Conservation (phyloP, 2,888 invertebrate genomes). For the Acrobasis repandana region DNA sequence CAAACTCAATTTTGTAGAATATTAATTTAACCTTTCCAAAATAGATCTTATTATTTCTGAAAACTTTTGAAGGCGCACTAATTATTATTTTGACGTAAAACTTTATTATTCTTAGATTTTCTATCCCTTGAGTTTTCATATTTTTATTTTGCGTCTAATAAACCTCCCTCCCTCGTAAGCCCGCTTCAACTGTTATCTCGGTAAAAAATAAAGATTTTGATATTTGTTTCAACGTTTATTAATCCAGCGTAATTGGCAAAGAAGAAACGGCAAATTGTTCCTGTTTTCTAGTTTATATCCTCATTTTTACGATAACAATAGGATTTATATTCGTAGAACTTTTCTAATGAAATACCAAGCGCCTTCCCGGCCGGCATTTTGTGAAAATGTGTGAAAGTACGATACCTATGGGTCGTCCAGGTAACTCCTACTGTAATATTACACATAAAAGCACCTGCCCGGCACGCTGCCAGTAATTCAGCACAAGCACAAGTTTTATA, state of each 20-base stretch:
- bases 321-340: conserved; percentile 7
- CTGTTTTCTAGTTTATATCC: conserved; percentile 10
- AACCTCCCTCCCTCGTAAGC: conserved; percentile 17
- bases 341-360: conserved; percentile 29
- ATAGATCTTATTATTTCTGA: conserved; percentile 9
- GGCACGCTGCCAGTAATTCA: conserved; percentile 82
- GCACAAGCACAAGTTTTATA: conserved; percentile 82
- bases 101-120: conserved; percentile 14
- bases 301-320: conserved; percentile 1
- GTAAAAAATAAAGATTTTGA: conserved; percentile 9
- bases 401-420: conserved; percentile 67
- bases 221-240: conserved; percentile 15
- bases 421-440: conserved; percentile 76
- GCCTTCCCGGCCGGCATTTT: conserved; percentile 48
- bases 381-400: conserved; percentile 61
- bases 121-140: conserved; percentile 10
- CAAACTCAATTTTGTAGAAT: conserved; percentile 3
- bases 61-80: conserved; percentile 8
- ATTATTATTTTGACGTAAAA: conserved; percentile 13
- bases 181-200: conserved; percentile 8
- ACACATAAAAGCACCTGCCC: conserved; percentile 81
- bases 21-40: background rate
- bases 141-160: conserved; percentile 12
- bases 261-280: background rate
- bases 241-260: conserved; percentile 16